Base-by-base conservation (phyloP, 2,888 invertebrate species). In the Tryphoninae sp. region DNA sequence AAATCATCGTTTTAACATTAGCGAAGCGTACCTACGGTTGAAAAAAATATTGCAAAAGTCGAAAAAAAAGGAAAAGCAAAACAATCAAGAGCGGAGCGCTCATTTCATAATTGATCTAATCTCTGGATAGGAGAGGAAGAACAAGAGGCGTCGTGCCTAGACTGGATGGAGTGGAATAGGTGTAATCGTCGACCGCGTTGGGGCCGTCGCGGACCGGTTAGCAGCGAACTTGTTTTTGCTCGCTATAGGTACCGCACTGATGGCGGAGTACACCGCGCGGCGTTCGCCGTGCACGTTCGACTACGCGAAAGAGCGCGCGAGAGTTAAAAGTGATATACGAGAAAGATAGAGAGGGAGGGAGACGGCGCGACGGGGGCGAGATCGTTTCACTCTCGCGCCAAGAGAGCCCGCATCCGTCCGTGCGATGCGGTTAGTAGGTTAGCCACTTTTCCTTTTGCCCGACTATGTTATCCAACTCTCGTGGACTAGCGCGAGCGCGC, bases 361-460 rank as follows among this genome's bases (percentile, higher is more conserved):
- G 55, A 55, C 9, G 16, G 55, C 6, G 22, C n/a, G 19, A 80
- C 76, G 68, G 84, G 76, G 77, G 81, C 81, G 84, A 83, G 84
- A 84, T 84, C 83, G 84, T 86, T 84, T 86, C 84, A 81, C 85
- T 84, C 86, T 82, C 84, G 82, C 80, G 79, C 64, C 80, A 71
- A 45, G 69, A 75, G 82, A 82, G 69, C 86, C 85, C 86, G 86
- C 85, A 86, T 86, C 86, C 86, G 84, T 84, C 81, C 84, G 76
- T 82, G 81, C 85, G 85, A 85, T 85, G 85, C 84, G 83, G 86
- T 86, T 86, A 86, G 87, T 86, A 87, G 88, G 87, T 87, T 86
- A 88, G 86, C 87, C 84, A 87, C 87, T 88, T 88, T 88, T 87
- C 87, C 87, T 88, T 87, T 87, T 86, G 83, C 85, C 82, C 78